Base-by-base conservation (phyloP, 2,797 vertebrate species). In the Nyctalus aviator region DNA sequence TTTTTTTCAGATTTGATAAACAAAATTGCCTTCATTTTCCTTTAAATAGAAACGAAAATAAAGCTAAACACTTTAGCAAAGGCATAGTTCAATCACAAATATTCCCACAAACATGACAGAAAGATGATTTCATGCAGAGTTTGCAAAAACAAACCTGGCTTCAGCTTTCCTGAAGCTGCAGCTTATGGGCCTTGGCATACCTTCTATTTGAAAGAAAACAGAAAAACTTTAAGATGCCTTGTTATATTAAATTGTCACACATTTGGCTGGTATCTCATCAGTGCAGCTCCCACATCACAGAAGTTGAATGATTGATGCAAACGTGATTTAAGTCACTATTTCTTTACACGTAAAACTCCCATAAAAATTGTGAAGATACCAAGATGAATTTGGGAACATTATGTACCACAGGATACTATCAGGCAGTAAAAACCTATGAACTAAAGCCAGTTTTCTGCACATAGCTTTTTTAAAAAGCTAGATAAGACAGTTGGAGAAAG, bases 21-120 rank as follows among this genome's bases (percentile, higher is more conserved):
- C 84, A 69, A 2, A 55, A 57, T 44, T 64, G 27, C 35, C 62
- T 94, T 77, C 57, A n/a, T 32, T 75, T 84, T 90, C 25, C 30
- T 68, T 81, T 77, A 90, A 48, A 94, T 7, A 75, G 18, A 88
- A 95, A 35, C 3, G 14, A 92, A 93, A 84, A 68, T 84, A 64
- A 95, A 75, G 21, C 66, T 86, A 71, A 86, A 64, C 11, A 48
- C 6, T 89, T 78, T 11, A 84, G 69, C n/a, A 76, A 92, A 85
- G 27, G 59, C 30, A 41, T 57, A 68, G 53, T 91, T 62, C 89
- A 59, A 88, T 71, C 25, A 75, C 41, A 84, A 87, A 73, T 81
- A 94, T 72, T 91, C 93, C 55, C 72, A 93, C 15, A 93, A 89
- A 84, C 46, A 57, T 17, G 88, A 93, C 32, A 72, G 77, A 83